phyloP scores from a whole-genome alignment of 2,113 vertebrate genomes.

The Pelodiscus sinensis region DNA sequence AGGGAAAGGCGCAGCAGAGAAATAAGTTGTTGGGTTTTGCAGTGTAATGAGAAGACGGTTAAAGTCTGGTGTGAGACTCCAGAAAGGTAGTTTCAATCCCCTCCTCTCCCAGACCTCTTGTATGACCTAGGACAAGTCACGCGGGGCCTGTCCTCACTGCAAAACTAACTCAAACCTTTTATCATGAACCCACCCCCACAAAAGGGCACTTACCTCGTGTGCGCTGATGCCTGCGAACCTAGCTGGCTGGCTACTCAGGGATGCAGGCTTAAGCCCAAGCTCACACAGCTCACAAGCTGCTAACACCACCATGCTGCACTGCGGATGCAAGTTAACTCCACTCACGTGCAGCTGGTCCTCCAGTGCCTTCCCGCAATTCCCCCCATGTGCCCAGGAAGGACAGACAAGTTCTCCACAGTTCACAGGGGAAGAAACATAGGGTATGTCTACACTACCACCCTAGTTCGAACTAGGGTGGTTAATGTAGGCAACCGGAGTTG shows the following conservation, averaged over 20 bases:
- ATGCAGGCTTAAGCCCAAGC: not conserved
- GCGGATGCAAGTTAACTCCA: not conserved
- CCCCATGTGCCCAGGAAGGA: not conserved
- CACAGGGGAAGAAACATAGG: too few relatives aligned
- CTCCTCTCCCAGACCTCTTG: not conserved
- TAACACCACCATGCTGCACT: not conserved
- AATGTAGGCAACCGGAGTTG: too few relatives aligned
- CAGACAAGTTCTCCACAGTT: not conserved
- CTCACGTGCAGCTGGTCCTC: too few relatives aligned
- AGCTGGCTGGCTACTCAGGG: not conserved
- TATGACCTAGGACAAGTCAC: not conserved
- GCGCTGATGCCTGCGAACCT: rapidly evolving
- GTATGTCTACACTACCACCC: too few relatives aligned
- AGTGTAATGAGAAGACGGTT: not conserved
- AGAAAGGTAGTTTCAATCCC: not conserved
- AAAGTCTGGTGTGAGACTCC: not conserved
- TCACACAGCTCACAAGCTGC: not conserved
- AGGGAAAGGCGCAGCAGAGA: not conserved
- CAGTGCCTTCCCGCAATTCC: not conserved
- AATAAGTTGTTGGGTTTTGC: not conserved
- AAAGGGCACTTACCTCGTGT: not conserved
- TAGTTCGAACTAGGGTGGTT: too few relatives aligned
- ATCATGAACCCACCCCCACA: not conserved
- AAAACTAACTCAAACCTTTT: not conserved
- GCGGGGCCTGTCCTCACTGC: rapidly evolving